Evolutionary conservation across 2,113 vertebrate species (phyloP), one percentile per base, ranked within the genome.

Genomic region (Phylloscopus trochilus): DNA sequence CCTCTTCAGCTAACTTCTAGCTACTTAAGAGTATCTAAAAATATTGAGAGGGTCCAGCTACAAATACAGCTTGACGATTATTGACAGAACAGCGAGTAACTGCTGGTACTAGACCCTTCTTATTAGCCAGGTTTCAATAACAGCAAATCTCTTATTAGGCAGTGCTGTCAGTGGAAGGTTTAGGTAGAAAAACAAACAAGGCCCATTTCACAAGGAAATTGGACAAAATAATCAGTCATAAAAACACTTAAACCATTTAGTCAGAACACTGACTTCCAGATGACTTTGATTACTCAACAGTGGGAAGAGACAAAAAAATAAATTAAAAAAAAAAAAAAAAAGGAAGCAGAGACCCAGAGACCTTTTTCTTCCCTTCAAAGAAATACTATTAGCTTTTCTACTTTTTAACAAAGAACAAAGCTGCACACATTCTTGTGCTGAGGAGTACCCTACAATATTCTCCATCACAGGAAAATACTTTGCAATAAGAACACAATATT

Each of bases 121-220:
- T 43, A 26, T 64, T 30, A 78, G 69, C 10, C 70, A 44, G 28
- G 43, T 60, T 66, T 81, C 24, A 76, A 2, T 37, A 70, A 22
- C 8, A 24, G 55, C n/a, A 81, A 23, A 46, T 73, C 55, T 12
- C 26, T 64, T 49, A 47, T 49, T 53, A 69, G 66, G 35, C 14
- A 31, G 26, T 2, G 44, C 14, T 77, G 26, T 30, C 56, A 56
- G 17, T 11, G 19, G 52, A 60, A 77, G 16, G 17, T 43, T 69
- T 30, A 72, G 46, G 76, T 33, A 30, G 33, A 62, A 92, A 83
- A 86, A 30, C 33, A 94, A 94, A 87, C 26, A 73, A 47, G 31
- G 33, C 22, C 39, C 37, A 53, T 62, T 80, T 83, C 63, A 90
- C 63, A 44, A 12, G 31, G 44, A 95, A 86, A 73, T 76, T 24